Conservation (phyloP, 1,140 invertebrate species). For the Oncopodura yosiiana region DNA sequence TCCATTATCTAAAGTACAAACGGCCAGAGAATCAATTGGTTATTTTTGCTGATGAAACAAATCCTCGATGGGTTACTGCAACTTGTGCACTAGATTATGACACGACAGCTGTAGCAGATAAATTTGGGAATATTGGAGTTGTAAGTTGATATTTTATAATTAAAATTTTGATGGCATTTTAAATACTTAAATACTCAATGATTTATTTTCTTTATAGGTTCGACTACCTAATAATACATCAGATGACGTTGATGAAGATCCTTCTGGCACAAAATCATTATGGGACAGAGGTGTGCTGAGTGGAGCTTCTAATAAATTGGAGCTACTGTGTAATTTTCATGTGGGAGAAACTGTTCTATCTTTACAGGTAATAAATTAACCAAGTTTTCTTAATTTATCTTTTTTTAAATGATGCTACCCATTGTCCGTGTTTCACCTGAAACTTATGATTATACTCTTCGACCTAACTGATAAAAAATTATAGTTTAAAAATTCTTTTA, state of each 20-base stretch:
- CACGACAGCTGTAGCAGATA: conserved; percentile 90
- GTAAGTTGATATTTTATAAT: conserved; percentile 47
- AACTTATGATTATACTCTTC: conserved; percentile 20
- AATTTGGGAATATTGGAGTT: conserved; percentile 95
- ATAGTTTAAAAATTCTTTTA: conserved; percentile 1
- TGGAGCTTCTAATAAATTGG: conserved; percentile 95
- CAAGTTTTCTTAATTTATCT: neutral
- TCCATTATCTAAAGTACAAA: conserved; percentile 93
- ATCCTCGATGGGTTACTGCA: conserved; percentile 90
- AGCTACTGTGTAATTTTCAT: conserved; percentile 84
- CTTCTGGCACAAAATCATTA: conserved; percentile 92
- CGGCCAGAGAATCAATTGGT: conserved; percentile 93
- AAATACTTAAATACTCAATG: neutral
- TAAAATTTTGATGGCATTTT: neutral
- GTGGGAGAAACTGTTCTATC: conserved; percentile 89
- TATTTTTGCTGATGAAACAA: conserved; percentile 96
- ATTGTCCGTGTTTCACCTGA: conserved; percentile 34
- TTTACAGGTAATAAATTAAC: conserved; percentile 45
- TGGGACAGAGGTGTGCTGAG: conserved; percentile 96
- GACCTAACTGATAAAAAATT: conserved; percentile 23
- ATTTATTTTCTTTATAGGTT: conserved; percentile 44
- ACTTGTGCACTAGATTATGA: conserved; percentile 92
- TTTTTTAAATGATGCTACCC: conserved; percentile 18
- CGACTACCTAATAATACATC: conserved; percentile 78
- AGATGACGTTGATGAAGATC: conserved; percentile 98